A percentile compares a stretch with the other conserved stretches of the same genome.
Evolutionary conservation across 64 coral and sea anemone species (phyloP).

Genomic region (Anthopleura sola): DNA sequence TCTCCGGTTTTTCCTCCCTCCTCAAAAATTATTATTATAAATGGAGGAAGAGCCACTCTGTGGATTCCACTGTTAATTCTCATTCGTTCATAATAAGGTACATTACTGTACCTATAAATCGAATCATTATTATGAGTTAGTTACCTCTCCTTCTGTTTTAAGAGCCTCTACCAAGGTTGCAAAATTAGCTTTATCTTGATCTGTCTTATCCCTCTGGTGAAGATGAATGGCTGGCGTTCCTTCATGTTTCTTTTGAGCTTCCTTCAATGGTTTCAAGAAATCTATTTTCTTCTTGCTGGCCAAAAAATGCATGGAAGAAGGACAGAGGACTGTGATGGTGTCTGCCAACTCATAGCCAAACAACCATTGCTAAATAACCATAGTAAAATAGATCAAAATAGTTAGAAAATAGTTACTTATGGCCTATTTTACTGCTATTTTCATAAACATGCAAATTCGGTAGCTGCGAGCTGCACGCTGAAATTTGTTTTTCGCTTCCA

Average conservation of each 20-base stretch:
- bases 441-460: too few relatives aligned
- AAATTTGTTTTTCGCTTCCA: too few relatives aligned
- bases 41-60: too few relatives aligned
- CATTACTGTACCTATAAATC: too few relatives aligned
- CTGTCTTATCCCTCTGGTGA: slow-evolving; percentile 84
- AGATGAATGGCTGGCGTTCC: slow-evolving; percentile 75
- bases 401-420: too few relatives aligned
- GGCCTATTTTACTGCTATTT: too few relatives aligned
- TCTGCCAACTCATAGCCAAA: slow-evolving; percentile 99
- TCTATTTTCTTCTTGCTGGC: slow-evolving; percentile 99
- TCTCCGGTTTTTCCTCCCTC: too few relatives aligned
- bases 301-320: slow-evolving; percentile 72
- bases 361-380: slow-evolving; percentile 86
- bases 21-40: too few relatives aligned
- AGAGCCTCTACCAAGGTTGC: slow-evolving; percentile 70
- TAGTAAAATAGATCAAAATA: background rate
- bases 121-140: slow-evolving; percentile 4
- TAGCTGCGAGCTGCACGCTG: too few relatives aligned
- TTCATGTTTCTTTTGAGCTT: slow-evolving; percentile 78
- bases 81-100: too few relatives aligned
- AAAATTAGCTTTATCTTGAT: slow-evolving; percentile 95
- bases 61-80: too few relatives aligned
- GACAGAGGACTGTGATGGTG: slow-evolving; percentile 78
- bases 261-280: slow-evolving; percentile 89
- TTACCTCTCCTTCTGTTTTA: slow-evolving; percentile 73